These are phyloP conservation scores for Drosophila serrata DNA, from an alignment of 1,140 invertebrate genomes.

Conservation along the genomic window DNA sequence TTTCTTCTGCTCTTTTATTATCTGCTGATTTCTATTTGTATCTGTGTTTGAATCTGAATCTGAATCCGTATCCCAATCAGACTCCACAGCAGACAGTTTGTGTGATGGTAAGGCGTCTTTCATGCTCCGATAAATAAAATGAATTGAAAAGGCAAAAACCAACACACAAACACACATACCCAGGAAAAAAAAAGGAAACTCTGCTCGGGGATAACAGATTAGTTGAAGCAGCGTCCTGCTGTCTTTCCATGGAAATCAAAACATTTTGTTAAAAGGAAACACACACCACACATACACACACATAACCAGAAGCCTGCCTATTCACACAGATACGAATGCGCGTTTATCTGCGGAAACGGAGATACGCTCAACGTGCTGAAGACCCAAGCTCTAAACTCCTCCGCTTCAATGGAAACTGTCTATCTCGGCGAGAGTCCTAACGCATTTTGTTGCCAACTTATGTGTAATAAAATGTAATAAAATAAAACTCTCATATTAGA, in stretches of 20 bases:
- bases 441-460: slow-evolving; percentile 75
- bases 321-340: slow-evolving; percentile 71
- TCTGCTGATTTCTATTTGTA: slow-evolving; percentile 50
- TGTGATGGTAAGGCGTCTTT: slow-evolving; percentile 61
- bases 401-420: slow-evolving; percentile 41
- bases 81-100: neutral
- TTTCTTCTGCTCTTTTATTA: slow-evolving; percentile 51
- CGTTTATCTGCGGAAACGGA: slow-evolving; percentile 82
- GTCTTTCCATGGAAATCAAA: slow-evolving; percentile 78
- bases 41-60: slow-evolving; percentile 35
- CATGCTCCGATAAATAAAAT: slow-evolving; percentile 84
- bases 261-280: slow-evolving; percentile 80
- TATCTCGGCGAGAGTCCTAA: slow-evolving; percentile 29
- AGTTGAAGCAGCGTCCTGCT: slow-evolving; percentile 67
- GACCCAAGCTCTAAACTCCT: slow-evolving; percentile 67
- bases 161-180: slow-evolving; percentile 19
- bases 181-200: slow-evolving; percentile 12
- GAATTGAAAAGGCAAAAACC: slow-evolving; percentile 79
- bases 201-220: slow-evolving; percentile 74
- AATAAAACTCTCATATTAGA: slow-evolving; percentile 81
- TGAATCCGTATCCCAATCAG: neutral
- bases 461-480: slow-evolving; percentile 83
- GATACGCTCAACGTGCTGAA: slow-evolving; percentile 72
- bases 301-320: slow-evolving; percentile 49
- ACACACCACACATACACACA: slow-evolving; percentile 23